phyloP scores from a whole-genome alignment of 2,113 vertebrate species.

The Suricata suricatta region DNA sequence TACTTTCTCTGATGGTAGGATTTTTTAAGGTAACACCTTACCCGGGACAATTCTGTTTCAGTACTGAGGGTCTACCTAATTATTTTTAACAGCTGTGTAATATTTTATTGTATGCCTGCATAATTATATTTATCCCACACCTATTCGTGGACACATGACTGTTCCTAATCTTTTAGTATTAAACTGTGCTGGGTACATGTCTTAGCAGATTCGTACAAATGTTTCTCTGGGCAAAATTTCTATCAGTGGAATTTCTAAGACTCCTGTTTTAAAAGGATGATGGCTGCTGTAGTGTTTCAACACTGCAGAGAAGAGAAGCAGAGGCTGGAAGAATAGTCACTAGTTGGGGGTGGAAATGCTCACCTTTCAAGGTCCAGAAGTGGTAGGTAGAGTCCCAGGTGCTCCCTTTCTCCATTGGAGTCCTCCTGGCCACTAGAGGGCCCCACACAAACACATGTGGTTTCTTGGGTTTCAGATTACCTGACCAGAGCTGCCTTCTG shows the following conservation, averaged over 20 bases:
- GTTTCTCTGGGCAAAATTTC: slow-evolving; percentile 28
- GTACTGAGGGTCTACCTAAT: neutral
- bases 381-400: neutral
- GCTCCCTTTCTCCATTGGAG: neutral
- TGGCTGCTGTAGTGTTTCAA: neutral
- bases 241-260: neutral
- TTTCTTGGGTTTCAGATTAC: neutral
- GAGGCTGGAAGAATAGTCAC: neutral
- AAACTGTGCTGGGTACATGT: neutral
- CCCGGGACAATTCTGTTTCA: neutral
- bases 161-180: neutral
- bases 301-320: neutral
- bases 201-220: neutral
- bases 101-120: neutral
- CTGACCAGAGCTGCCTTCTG: neutral
- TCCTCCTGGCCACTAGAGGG: slow-evolving; percentile 64
- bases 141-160: neutral
- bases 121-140: neutral
- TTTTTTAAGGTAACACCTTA: neutral
- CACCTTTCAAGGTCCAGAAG: neutral
- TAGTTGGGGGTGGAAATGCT: neutral
- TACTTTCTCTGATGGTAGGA: neutral
- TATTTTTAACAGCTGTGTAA: neutral
- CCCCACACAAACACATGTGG: neutral
- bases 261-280: neutral